Evolutionary conservation across 1,140 invertebrate genomes (phyloP).

Genomic region (Diabrotica virgifera): DNA sequence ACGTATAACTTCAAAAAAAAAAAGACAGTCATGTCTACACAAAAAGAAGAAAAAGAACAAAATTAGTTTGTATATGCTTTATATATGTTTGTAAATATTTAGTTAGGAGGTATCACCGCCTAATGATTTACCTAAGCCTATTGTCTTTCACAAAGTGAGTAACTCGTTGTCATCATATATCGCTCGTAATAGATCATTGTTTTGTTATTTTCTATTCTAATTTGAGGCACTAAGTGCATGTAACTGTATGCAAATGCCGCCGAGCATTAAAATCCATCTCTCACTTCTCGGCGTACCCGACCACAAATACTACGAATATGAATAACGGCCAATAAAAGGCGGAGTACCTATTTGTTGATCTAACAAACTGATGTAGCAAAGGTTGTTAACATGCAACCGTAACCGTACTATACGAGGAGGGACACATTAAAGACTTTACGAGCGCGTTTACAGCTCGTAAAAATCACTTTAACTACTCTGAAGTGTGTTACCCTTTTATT

Average conservation of each 20-base stretch:
- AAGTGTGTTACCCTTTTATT: conserved; percentile 40
- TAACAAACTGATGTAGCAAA: conserved; percentile 40
- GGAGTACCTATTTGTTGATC: conserved; percentile 31
- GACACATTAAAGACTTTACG: conserved; percentile 46
- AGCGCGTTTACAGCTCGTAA: conserved; percentile 47
- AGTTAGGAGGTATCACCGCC: no score
- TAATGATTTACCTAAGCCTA: no score
- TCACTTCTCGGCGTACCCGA: background rate
- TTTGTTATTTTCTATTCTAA: no score
- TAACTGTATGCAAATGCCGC: background rate
- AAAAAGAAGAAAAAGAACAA: no score
- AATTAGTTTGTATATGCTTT: no score
- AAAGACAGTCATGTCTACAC: no score
- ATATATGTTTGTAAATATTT: no score
- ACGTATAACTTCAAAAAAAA: no score
- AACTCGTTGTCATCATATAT: no score
- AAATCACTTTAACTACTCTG: conserved; percentile 47
- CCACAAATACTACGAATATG: conserved; percentile 28
- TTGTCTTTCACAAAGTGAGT: no score
- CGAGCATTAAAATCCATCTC: background rate
- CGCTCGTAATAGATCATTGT: no score
- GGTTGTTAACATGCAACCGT: conserved; percentile 44
- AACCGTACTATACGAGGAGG: conserved; percentile 39
- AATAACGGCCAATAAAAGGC: conserved; percentile 34
- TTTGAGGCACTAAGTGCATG: background rate